Base-by-base conservation (phyloP, 35 echinoderm and acorn worm species). In the Patiria miniata region DNA sequence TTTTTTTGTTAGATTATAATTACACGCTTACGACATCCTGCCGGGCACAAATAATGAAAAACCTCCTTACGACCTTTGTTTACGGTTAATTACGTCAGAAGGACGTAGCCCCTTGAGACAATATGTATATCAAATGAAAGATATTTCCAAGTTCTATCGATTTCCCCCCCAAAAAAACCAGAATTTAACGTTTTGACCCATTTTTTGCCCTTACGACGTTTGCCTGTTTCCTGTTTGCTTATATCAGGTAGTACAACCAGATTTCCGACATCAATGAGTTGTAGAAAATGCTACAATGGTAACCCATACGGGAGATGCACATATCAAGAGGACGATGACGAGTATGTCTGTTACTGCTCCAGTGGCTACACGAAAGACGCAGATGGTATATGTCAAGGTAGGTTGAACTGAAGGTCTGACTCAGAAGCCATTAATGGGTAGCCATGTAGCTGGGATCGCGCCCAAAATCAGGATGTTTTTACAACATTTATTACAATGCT, bases 271-370 rank as follows among this genome's bases (percentile, higher is more conserved):
- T 12, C 61, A 69, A 21, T 8, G 34, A 69, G 61, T 29, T 69
- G 61, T 22, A 14, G 19, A 34, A 69, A 34, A 15, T 69, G 61
- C 28, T 29, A 26, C 0, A 5, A 26, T 2, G 26, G 8, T 1
- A 69, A 34, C 28, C 0, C 12, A 69, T 12, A 7, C 29, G 61
- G 61, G 26, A 29, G 34, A 23, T 69, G 61, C 61, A 34, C 18
- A 36, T 69, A 69, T 23, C 1, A 69, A 12, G 61, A 69, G 6
- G 26, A 69, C 4, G 61, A 69, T 1, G 61, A 69, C 8, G 28
- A 69, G 23, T 69, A 69, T 69, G 61, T 69, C 14, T 69, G 61
- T 69, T 69, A 30, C 61, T 69, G 61, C 34, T 34, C 61, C 14
- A 9, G 23, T 0, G 61, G 61, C 8, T 69, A 23, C 8, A 69